Percentiles rank a stretch among this genome's conserved stretches.
These are phyloP conservation scores for Chrysogorgia sp. DNA, from an alignment of 92 coral and sea anemone species.

Conservation along the genomic window DNA sequence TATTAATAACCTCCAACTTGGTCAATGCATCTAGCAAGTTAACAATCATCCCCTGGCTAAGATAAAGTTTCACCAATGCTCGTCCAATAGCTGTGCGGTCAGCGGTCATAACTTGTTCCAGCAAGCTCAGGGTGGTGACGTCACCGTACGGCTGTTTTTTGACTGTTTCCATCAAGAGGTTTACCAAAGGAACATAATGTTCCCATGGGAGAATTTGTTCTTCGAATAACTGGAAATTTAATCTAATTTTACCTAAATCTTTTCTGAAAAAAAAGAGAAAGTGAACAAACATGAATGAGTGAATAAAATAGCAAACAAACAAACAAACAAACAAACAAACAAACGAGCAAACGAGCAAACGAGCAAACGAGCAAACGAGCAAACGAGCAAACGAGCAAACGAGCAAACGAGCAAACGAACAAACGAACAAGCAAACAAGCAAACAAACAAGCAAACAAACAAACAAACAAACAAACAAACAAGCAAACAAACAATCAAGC, in stretches of 20 bases:
- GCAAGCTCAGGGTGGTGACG: conserved; percentile 67
- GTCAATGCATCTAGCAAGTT: conserved; percentile 79
- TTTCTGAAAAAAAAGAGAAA: conserved; percentile 50
- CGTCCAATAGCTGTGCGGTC: conserved; percentile 84
- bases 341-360: too few relatives aligned
- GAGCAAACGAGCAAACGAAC: too few relatives aligned
- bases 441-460: too few relatives aligned
- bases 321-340: neutral
- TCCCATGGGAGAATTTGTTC: conserved; percentile 82
- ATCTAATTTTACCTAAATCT: conserved; percentile 85
- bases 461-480: too few relatives aligned
- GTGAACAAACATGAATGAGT: neutral
- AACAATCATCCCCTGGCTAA: conserved; percentile 73
- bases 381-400: too few relatives aligned
- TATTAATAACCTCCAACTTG: conserved; percentile 67
- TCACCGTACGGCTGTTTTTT: conserved; percentile 43
- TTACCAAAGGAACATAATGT: conserved; percentile 69
- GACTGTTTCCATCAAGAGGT: conserved; percentile 70
- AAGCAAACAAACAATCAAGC: too few relatives aligned
- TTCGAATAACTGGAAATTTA: conserved; percentile 78
- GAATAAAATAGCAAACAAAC: neutral
- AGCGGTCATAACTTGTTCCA: conserved; percentile 74
- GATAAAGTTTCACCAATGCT: conserved; percentile 78
- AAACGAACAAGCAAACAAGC: too few relatives aligned
- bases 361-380: too few relatives aligned